Evolutionary conservation across 2,888 invertebrate genomes (phyloP).

Genomic region (Phortica magna): DNA sequence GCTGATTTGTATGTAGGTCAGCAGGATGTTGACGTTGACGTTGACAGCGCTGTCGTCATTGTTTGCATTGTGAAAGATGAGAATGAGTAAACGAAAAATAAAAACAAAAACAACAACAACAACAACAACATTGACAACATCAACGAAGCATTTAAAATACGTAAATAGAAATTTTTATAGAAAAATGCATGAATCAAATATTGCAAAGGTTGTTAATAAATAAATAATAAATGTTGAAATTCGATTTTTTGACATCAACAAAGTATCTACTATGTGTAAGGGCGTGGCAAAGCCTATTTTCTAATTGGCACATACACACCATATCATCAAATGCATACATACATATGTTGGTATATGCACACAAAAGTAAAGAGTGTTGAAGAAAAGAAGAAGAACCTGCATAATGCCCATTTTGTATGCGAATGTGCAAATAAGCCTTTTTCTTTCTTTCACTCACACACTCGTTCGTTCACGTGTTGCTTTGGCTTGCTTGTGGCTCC

Average conservation of each 20-base stretch:
- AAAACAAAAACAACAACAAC: neutral
- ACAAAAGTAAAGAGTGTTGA: too few species aligned
- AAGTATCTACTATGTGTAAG: too few species aligned
- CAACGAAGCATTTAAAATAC: too few species aligned
- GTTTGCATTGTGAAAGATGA: neutral
- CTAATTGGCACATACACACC: too few species aligned
- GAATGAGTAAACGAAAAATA: neutral
- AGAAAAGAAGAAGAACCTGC: neutral
- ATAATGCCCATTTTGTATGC: slow-evolving; percentile 2
- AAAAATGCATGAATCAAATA: slow-evolving; percentile 11
- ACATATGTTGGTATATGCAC: too few species aligned
- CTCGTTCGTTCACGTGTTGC: neutral
- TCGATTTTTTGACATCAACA: too few species aligned
- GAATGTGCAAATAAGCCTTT: neutral
- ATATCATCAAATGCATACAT: too few species aligned
- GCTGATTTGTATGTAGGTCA: slow-evolving; percentile 24
- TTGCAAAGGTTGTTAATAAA: neutral
- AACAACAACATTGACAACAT: too few species aligned
- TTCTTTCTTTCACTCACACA: neutral
- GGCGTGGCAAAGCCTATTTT: too few species aligned
- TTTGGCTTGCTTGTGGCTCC: neutral
- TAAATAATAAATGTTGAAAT: neutral
- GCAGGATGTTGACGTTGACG: slow-evolving; percentile 21
- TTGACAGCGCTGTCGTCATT: neutral
- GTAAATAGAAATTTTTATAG: neutral